Base-by-base conservation (phyloP, 2,888 invertebrate genomes). In the Cabera pusaria region DNA sequence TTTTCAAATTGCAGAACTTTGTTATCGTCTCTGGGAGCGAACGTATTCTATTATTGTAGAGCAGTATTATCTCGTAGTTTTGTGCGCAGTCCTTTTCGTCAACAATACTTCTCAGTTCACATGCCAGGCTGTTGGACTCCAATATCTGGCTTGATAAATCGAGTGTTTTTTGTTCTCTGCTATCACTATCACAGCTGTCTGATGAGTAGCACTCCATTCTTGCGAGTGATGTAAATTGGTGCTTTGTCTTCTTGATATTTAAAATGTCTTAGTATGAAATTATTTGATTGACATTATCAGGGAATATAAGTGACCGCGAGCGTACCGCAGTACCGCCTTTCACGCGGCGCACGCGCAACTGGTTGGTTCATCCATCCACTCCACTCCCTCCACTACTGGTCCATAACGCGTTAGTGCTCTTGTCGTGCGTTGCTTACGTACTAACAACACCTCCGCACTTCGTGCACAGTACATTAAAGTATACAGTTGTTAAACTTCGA, bases 41-140 rank as follows among this genome's bases (percentile, higher is more conserved):
- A 37, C 90, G 91, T 49, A 99, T 86, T 21, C 92, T 92, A 85
- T 99, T 99, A 75, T 96, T 96, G 78, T 97, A 95, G 1, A 99
- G 90, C 45, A 96, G 90, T 48, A 98, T 89, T 26, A 93, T 93
- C 72, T 95, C 94, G 50, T 93, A 91, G 56, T 90, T 89, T 56
- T 88, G 83, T 55, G 84, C 83, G 56, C 85, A 85, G 64, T 90
- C 85, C 66, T 91, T 92, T 53, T 92, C 91, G 23, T 91, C 90
- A 46, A 92, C 91, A 58, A 92, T 90, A 55, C 87, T 84, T 46
- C 90, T 76, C 31, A 95, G 81, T 67, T 93, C 93, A 29, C 68
- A 65, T 29, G 78, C 70, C 57, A 93, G 89, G 51, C 92, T 90
- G 43, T 86, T 75, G 14, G 90, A 80, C 56, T 93, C 92, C 59